phyloP scores from a whole-genome alignment of 1,140 invertebrate genomes.

The Pogonomyrmex barbatus region DNA sequence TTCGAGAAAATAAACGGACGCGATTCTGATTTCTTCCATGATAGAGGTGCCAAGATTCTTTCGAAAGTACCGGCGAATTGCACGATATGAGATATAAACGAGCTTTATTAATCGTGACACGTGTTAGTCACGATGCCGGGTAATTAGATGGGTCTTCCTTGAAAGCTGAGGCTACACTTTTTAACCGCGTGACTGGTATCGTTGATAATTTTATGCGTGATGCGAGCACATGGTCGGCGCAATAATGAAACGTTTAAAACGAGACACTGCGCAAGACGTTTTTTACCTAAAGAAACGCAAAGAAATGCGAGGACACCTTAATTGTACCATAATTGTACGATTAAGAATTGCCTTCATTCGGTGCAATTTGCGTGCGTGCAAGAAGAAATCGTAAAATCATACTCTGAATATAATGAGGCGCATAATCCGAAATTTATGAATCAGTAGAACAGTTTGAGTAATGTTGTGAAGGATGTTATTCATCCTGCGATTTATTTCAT shows the following conservation, averaged over 20 bases:
- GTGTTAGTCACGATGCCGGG: background rate
- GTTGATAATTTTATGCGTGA: slow-evolving; percentile 26
- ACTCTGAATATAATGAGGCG: slow-evolving; percentile 8
- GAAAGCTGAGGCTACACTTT: background rate
- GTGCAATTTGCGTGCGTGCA: background rate
- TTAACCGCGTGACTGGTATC: background rate
- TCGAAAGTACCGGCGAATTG: slow-evolving; percentile 7
- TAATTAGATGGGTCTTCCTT: slow-evolving; percentile 18
- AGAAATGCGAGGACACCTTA: background rate
- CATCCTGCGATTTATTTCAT: slow-evolving; percentile 13
- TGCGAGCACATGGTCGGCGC: background rate
- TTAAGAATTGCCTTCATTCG: background rate
- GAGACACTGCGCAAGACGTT: background rate
- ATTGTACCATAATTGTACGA: slow-evolving; percentile 2
- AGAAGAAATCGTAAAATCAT: slow-evolving; percentile 29
- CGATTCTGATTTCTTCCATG: background rate
- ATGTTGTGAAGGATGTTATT: slow-evolving; percentile 19
- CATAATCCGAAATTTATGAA: slow-evolving; percentile 22
- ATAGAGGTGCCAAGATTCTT: background rate
- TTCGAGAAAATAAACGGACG: slow-evolving; percentile 21
- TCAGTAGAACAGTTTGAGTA: background rate
- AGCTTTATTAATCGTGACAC: slow-evolving; percentile 12
- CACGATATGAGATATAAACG: background rate
- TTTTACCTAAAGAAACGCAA: slow-evolving; percentile 1
- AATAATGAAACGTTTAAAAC: slow-evolving; percentile 28